Percentiles rank a stretch among this genome's conserved stretches.
Evolutionary conservation across 2,888 invertebrate species (phyloP).

Genomic region (Calameuta pallipes): DNA sequence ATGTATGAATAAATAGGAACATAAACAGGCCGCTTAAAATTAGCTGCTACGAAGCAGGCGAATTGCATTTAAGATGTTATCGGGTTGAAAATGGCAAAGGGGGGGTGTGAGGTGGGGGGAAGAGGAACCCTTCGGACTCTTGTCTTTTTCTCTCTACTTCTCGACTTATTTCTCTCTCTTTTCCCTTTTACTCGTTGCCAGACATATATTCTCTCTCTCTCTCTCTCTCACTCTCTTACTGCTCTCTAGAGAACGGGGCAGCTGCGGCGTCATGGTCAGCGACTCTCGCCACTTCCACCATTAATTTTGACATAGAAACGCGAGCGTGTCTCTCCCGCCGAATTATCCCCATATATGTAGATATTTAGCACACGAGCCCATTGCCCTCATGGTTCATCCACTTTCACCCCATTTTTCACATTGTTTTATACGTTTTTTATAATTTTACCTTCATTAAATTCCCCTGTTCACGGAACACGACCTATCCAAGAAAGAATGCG

Average conservation of each 20-base stretch:
- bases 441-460: background rate
- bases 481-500: too few species aligned
- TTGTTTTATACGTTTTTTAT: background rate
- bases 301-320: background rate
- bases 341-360: background rate
- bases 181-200: slow-evolving; percentile 31
- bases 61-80: slow-evolving; percentile 52
- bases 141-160: slow-evolving; percentile 17
- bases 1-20: slow-evolving; percentile 54
- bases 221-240: slow-evolving; percentile 2
- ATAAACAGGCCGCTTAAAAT: slow-evolving; percentile 53
- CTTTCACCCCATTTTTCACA: background rate
- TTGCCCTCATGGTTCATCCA: background rate
- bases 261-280: slow-evolving; percentile 48
- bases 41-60: slow-evolving; percentile 50
- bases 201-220: background rate
- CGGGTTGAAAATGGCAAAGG: slow-evolving; percentile 24
- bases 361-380: too few species aligned
- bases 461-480: too few species aligned
- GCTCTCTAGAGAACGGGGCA: slow-evolving; percentile 32
- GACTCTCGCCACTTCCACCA: slow-evolving; percentile 16
- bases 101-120: slow-evolving; percentile 25
- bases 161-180: slow-evolving; percentile 16
- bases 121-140: slow-evolving; percentile 31
- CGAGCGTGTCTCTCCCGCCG: slow-evolving; percentile 1